Evolutionary conservation across 2,888 invertebrate genomes (phyloP), one percentile per base, ranked within the genome.

Genomic region (Cantharis nigra): DNA sequence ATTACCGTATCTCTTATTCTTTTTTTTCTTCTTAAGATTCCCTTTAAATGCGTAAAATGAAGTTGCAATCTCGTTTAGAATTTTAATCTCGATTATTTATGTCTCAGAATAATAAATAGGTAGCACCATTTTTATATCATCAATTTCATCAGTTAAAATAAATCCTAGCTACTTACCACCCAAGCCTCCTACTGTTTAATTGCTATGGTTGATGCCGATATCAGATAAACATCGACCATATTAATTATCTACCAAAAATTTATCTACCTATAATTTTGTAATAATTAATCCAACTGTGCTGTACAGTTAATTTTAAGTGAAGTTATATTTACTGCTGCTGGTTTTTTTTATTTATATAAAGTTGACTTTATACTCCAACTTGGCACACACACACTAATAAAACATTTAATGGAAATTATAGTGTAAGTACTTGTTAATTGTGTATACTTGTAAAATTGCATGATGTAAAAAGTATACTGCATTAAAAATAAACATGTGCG

Each of bases 401-500:
- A 33, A 33, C 33, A 33, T 33, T 33, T 33, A 33, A 13, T 33
- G 33, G 33, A 33, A 33, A 33, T 33, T 33, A 33, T 33, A 33
- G 33, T 33, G 33, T 33, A 33, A 33, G 33, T 33, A 33, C n/a
- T 33, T 33, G 33, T 33, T 33, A 33, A 33, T 33, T 33, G 33
- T 33, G 33, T 33, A 33, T 33, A 33, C 33, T 33, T 33, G 33
- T 20, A 65, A 65, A 65, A 65, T 69, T 62, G 69, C 49, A 33
- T 73, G 23, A 69, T 20, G 23, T 62, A 49, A 73, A 62, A 23
- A 26, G 69, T 71, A 33, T 67, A 71, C 65, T 26, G 63, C 69
- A 70, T 76, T 49, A 70, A 73, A 75, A 75, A 71, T 69, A 62
- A 23, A 33, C 63, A 72, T 23, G 23, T 28, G 20, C 20, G 69